phyloP scores from a whole-genome alignment of 2,888 invertebrate species.

The Phortica magna region DNA sequence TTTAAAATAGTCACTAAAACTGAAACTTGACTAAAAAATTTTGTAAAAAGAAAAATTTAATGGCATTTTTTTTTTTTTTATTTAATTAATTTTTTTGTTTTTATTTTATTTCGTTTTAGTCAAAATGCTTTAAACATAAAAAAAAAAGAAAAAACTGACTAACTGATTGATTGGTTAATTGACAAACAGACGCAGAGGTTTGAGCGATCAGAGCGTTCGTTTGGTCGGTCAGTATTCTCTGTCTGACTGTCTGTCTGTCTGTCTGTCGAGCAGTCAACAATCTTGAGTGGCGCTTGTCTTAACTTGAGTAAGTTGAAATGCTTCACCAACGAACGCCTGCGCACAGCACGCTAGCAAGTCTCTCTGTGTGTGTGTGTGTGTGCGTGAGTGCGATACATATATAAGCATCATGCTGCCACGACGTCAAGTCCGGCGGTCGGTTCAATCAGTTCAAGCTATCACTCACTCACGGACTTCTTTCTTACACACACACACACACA shows the following conservation, averaged over 20 bases:
- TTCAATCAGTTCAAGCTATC: constrained; percentile 28
- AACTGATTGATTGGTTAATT: not conserved
- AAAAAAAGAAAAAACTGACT: not conserved
- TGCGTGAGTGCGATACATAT: constrained; percentile 26
- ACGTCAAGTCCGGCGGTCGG: not conserved
- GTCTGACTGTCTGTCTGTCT: not conserved
- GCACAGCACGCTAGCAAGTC: constrained; percentile 13
- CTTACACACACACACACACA: not conserved
- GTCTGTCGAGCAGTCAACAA: constrained; percentile 19
- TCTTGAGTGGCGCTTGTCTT: constrained; percentile 1
- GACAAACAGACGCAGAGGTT: not conserved
- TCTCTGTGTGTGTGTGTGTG: constrained; percentile 31
- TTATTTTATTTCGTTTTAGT: not conserved
- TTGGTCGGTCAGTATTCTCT: not conserved
- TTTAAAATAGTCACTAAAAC: not conserved
- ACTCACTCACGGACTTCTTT: not conserved
- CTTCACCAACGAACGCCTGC: constrained; percentile 47
- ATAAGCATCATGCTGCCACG: not conserved
- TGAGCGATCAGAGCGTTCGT: not conserved
- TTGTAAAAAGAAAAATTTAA: constrained; percentile 18
- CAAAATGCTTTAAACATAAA: not conserved
- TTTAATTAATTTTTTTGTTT: not conserved
- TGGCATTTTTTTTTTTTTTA: constrained; percentile 25
- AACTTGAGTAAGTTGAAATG: constrained; percentile 45
- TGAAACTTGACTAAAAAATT: constrained; percentile 22